Conservation (phyloP, 2,888 invertebrate species). For the Tetrapedia diversipes region DNA sequence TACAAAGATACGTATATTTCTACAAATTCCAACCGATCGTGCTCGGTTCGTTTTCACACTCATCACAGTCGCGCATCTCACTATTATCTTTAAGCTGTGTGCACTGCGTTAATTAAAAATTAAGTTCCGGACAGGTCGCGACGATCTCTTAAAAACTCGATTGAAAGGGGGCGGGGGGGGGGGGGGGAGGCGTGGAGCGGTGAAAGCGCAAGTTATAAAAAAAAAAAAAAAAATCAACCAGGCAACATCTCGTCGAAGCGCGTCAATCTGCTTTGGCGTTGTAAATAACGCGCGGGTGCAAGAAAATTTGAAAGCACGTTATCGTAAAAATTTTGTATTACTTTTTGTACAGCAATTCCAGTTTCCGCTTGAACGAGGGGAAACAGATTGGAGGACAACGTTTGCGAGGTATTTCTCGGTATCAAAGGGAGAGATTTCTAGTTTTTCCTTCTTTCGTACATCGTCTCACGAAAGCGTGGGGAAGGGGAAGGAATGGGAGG, state of each 20-base stretch:
- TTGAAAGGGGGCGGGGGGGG: constrained; percentile 24
- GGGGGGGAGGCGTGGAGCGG: too few species aligned
- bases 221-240: too few species aligned
- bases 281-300: constrained; percentile 39
- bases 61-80: constrained; percentile 64
- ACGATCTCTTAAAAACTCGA: constrained; percentile 20
- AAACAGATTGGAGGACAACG: constrained; percentile 43
- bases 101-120: constrained; percentile 31
- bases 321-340: constrained; percentile 39
- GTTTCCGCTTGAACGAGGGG: constrained; percentile 19
- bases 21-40: constrained; percentile 42
- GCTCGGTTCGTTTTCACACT: constrained; percentile 48
- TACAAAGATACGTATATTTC: constrained; percentile 54
- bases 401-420: constrained; percentile 53
- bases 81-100: constrained; percentile 57
- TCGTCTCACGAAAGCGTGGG: constrained; percentile 35
- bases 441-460: constrained; percentile 11
- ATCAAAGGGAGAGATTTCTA: constrained; percentile 28
- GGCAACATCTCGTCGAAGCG: constrained; percentile 16
- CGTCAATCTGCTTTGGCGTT: constrained; percentile 6
- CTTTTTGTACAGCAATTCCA: constrained; percentile 40
- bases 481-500: too few species aligned
- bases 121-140: constrained; percentile 20
- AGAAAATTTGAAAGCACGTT: constrained; percentile 53
- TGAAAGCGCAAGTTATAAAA: constrained; percentile 13